phyloP scores from a whole-genome alignment of 37 sponge, comb jelly and placozoan genomes.

The Diacarnus erythraeanus region DNA sequence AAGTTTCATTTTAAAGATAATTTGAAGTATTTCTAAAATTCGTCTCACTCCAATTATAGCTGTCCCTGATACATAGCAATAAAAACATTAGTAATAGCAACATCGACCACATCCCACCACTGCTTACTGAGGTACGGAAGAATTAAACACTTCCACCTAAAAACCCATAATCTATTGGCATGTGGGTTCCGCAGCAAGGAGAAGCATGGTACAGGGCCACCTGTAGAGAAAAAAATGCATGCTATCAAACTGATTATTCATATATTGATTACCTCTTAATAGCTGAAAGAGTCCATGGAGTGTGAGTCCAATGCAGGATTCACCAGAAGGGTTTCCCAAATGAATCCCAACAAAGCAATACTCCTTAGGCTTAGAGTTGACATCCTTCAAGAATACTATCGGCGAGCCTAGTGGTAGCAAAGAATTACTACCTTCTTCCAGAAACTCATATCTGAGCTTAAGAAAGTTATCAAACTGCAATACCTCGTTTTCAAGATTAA shows the following conservation, averaged over 20 bases:
- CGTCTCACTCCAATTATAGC: background rate
- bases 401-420: background rate
- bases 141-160: background rate
- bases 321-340: no score
- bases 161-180: background rate
- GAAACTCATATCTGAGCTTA: no score
- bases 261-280: background rate
- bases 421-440: background rate
- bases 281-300: background rate
- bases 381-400: background rate
- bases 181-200: background rate
- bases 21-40: background rate
- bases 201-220: background rate
- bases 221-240: background rate
- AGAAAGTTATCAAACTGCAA: background rate
- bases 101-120: no score
- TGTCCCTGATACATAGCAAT: no score
- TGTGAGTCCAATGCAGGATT: background rate
- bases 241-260: background rate
- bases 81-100: background rate
- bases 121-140: background rate
- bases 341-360: background rate
- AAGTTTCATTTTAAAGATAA: background rate
- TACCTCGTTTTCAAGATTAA: background rate
- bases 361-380: no score